Evolutionary conservation across 2,888 invertebrate genomes (phyloP).

Genomic region (Drosophila emarginata): DNA sequence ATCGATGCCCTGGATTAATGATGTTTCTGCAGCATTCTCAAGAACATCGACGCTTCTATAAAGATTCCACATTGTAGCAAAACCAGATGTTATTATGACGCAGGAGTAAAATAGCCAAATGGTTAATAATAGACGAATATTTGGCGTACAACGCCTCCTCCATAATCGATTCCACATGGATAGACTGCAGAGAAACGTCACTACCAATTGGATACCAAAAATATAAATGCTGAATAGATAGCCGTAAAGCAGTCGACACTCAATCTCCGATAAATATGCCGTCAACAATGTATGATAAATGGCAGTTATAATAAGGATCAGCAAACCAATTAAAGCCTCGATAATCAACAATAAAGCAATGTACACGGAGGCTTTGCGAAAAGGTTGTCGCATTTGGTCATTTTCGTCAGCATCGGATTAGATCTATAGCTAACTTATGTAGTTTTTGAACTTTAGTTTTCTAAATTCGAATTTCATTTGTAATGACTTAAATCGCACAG

Average conservation of each 20-base stretch:
- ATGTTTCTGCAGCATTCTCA: conserved; percentile 57
- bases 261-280: conserved; percentile 63
- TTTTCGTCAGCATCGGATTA: conserved; percentile 40
- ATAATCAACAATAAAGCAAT: conserved; percentile 65
- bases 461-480: conserved; percentile 37
- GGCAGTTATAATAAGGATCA: conserved; percentile 63
- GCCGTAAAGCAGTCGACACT: conserved; percentile 56
- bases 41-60: conserved; percentile 56
- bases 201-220: conserved; percentile 66
- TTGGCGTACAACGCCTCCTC: conserved; percentile 69
- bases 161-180: conserved; percentile 74
- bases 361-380: conserved; percentile 67
- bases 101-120: conserved; percentile 76
- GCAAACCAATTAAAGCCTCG: conserved; percentile 67
- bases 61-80: conserved; percentile 67
- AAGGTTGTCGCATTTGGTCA: conserved; percentile 80
- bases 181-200: conserved; percentile 67
- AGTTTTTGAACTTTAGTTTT: conserved; percentile 5
- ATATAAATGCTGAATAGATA: conserved; percentile 71
- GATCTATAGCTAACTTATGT: background rate
- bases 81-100: conserved; percentile 70
- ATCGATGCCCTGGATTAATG: conserved; percentile 78
- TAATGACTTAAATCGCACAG: conserved; percentile 9
- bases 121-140: conserved; percentile 62
- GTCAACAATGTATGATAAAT: conserved; percentile 65